Evolutionary conservation across 1,140 invertebrate species (phyloP).

Genomic region (Trichoplusia ni): DNA sequence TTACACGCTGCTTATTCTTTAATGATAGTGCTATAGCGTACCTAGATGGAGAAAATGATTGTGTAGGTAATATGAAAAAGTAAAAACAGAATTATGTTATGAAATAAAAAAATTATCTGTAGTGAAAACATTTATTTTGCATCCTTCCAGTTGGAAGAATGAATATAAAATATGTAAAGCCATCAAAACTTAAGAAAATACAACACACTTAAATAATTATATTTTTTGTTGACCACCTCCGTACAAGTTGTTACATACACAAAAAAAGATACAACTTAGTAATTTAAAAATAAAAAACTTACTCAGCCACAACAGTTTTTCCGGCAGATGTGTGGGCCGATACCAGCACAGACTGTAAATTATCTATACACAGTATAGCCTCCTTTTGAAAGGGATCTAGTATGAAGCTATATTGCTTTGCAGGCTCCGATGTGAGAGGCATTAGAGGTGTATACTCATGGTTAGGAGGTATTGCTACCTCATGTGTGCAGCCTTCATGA

Average conservation of each 20-base stretch:
- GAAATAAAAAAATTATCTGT: background rate
- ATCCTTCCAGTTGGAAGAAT: too few species aligned
- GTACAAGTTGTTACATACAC: too few species aligned
- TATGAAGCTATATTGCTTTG: constrained; percentile 96
- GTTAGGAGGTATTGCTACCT: constrained; percentile 94
- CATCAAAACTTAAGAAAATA: too few species aligned
- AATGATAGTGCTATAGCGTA: constrained; percentile 88
- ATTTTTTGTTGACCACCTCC: too few species aligned
- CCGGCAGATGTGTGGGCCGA: constrained; percentile 99
- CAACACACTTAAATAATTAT: too few species aligned
- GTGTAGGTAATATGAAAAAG: background rate
- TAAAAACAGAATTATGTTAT: background rate
- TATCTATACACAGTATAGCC: constrained; percentile 98
- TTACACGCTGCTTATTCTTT: constrained; percentile 92
- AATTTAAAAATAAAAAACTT: constrained; percentile 88
- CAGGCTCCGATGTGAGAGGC: constrained; percentile 85
- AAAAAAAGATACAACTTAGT: background rate
- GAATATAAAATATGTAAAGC: too few species aligned
- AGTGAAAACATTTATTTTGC: background rate
- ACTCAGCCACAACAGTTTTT: constrained; percentile 99
- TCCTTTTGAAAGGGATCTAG: constrained; percentile 99
- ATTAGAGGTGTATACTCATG: constrained; percentile 90
- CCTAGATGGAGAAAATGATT: constrained; percentile 67
- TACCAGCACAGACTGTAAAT: constrained; percentile 98
- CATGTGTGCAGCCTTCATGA: constrained; percentile 94